Percentiles rank a stretch among this genome's conserved stretches.
These are phyloP conservation scores for Enteromius argenteus DNA, from an alignment of 2,797 vertebrate genomes.

Conservation along the genomic window DNA sequence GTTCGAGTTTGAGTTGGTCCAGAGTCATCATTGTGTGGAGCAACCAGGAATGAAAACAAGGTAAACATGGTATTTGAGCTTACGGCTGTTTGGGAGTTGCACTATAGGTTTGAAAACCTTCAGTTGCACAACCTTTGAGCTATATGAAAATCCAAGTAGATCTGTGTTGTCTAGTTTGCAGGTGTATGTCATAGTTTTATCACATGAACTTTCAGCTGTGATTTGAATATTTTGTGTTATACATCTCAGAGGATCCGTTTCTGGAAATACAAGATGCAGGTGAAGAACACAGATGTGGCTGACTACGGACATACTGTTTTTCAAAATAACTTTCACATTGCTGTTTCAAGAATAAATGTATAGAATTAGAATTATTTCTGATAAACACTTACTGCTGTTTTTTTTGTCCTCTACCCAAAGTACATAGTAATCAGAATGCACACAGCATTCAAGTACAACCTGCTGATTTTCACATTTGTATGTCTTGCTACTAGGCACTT, in stretches of 20 bases:
- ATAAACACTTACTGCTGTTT: constrained; percentile 7
- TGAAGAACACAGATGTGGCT: neutral
- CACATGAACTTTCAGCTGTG: neutral
- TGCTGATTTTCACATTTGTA: neutral
- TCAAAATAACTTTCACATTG: neutral
- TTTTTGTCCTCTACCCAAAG: constrained; percentile 47
- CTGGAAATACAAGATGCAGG: constrained; percentile 6
- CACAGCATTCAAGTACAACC: constrained; percentile 62
- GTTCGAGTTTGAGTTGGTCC: neutral
- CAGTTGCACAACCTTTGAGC: neutral
- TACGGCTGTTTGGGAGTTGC: neutral
- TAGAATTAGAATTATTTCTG: neutral
- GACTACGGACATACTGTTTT: neutral
- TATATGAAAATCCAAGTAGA: neutral
- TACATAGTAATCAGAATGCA: constrained; percentile 49
- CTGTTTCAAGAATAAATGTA: neutral
- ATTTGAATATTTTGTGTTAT: neutral
- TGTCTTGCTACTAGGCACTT: constrained; percentile 5
- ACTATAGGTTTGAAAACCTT: neutral
- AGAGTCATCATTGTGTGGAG: neutral
- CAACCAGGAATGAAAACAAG: neutral
- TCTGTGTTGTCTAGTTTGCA: constrained; percentile 1
- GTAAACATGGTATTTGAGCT: neutral
- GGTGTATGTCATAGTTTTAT: neutral
- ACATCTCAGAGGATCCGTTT: neutral